Evolutionary conservation across 2,888 invertebrate genomes (phyloP), one percentile per base, ranked within the genome.

Genomic region (Maniola hyperantus): DNA sequence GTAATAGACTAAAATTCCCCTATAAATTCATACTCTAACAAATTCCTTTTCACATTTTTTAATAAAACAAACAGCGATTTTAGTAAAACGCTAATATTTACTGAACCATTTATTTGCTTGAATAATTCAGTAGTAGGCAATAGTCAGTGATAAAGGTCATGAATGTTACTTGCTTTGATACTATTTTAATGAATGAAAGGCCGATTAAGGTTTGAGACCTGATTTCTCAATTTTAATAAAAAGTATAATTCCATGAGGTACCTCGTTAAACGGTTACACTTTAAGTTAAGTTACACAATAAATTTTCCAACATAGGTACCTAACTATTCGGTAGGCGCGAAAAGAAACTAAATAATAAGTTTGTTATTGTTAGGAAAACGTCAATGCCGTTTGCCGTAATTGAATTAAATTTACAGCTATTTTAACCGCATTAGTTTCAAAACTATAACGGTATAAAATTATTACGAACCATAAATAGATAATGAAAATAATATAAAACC

Each of bases 311-410:
- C 34, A 10, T 65, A 59, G 46, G 15, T 42, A n/a, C n/a, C n/a
- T n/a, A 26, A 46, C 33, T 15, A 48, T 39, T 36, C 20, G 8
- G 15, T 46, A 44, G 51, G 46, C 50, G 48, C 57, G 44, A 65
- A 68, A 65, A 68, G 65, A 68, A 63, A 68, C 65, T 66, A 50
- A 50, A 58, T 36, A 46, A 15, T n/a, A n/a, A 6, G 46, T 5
- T 54, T 13, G 48, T 44, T 62, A 59, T 63, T 58, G 58, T 63
- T 62, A 59, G 15, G 50, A 33, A 5, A 60, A 60, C 36, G 54
- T 65, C 65, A 68, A 65, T 68, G 65, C 48, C 68, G 20, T 42
- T 65, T 48, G 59, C 58, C 11, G 50, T 68, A 60, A 66, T 66
- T 68, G 48, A 44, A 59, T 63, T 60, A 33, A 55, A 59, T 60